Conservation (phyloP, 1,140 invertebrate genomes). For the Ditylenchus dipsaci region DNA sequence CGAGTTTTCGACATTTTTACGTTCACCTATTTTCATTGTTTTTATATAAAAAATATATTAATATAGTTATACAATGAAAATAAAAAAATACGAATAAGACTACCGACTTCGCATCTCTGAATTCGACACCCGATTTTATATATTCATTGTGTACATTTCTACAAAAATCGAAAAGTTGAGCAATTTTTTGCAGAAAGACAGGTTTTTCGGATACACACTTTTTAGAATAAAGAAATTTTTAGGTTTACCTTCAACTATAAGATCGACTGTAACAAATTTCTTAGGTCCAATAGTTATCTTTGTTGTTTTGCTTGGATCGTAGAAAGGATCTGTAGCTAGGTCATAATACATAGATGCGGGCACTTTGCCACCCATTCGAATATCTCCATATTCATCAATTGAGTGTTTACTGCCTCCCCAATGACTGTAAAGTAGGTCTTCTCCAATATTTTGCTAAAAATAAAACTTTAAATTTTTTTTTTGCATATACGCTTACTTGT, state of each 20-base stretch:
- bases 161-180: too few relatives aligned
- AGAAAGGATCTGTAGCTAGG: constrained; percentile 11
- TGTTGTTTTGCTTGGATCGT: constrained; percentile 30
- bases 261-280: constrained; percentile 31
- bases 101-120: too few relatives aligned
- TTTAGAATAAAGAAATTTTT: too few relatives aligned
- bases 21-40: too few relatives aligned
- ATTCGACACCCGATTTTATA: too few relatives aligned
- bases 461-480: not conserved
- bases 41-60: too few relatives aligned
- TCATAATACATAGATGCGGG: constrained; percentile 26
- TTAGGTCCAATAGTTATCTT: constrained; percentile 24
- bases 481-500: constrained; percentile 17
- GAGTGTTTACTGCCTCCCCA: constrained; percentile 42
- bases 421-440: constrained; percentile 39
- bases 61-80: too few relatives aligned
- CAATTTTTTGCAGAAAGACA: too few relatives aligned
- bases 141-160: too few relatives aligned
- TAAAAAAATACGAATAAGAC: too few relatives aligned
- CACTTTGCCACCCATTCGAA: constrained; percentile 45
- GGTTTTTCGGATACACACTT: too few relatives aligned
- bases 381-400: constrained; percentile 36
- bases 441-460: constrained; percentile 39
- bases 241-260: constrained; percentile 14
- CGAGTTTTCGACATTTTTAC: too few relatives aligned